Evolutionary conservation across 2,888 invertebrate species (phyloP).

Genomic region (Pseudanteris insignis): DNA sequence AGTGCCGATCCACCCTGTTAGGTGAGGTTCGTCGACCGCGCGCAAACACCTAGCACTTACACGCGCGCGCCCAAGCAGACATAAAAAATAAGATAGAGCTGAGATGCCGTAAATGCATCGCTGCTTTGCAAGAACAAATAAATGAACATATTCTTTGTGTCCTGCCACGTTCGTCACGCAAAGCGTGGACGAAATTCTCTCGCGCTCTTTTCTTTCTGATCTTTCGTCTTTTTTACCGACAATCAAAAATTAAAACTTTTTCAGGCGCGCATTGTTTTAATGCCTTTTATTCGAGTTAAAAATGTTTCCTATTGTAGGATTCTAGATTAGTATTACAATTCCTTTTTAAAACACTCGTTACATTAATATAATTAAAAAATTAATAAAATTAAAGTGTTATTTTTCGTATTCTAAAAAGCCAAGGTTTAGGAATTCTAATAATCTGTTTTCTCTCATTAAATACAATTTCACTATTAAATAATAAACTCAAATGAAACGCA

Average conservation of each 20-base stretch:
- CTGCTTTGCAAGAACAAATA: conserved; percentile 40
- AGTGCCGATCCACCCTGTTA: conserved; percentile 42
- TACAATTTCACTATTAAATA: too few relatives aligned
- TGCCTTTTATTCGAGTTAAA: too few relatives aligned
- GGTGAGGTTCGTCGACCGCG: conserved; percentile 53
- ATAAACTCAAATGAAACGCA: too few relatives aligned
- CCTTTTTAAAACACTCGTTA: too few relatives aligned
- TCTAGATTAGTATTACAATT: too few relatives aligned
- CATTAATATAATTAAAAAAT: too few relatives aligned
- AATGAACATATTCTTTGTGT: conserved; percentile 36
- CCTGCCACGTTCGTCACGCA: conserved; percentile 12
- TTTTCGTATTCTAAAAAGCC: too few relatives aligned
- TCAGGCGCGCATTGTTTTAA: too few relatives aligned
- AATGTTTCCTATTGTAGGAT: too few relatives aligned
- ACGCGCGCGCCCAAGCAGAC: conserved; percentile 7
- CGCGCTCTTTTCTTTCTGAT: conserved; percentile 16
- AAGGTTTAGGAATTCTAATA: too few relatives aligned
- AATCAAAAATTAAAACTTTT: conserved; percentile 30
- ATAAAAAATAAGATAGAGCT: conserved; percentile 29
- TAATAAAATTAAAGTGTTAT: too few relatives aligned
- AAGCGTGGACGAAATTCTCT: conserved; percentile 22
- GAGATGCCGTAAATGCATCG: conserved; percentile 29
- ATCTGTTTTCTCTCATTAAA: too few relatives aligned
- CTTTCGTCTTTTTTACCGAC: conserved; percentile 27
- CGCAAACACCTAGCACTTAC: conserved; percentile 31